Evolutionary conservation across 1,140 invertebrate genomes (phyloP), one percentile per base, ranked within the genome.

Genomic region (Drosophila ercepeae): DNA sequence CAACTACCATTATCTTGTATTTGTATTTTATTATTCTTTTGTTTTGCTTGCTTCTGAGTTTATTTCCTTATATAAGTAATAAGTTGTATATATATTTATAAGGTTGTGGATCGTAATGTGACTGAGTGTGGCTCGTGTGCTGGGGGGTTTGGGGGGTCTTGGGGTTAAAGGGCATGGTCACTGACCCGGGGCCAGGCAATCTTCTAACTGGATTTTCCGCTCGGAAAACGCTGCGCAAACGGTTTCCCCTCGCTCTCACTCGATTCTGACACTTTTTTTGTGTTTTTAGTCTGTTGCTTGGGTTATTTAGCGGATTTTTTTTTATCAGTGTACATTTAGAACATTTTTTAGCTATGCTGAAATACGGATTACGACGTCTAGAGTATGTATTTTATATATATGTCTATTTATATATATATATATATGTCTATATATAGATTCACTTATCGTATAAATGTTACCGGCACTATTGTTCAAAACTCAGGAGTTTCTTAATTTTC

Each of bases 381-480:
- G 55, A 70, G 46, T 75, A 76, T 77, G 70, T 69, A 65, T 58
- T 89, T 74, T 75, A 72, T 69, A 49, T 71, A 74, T 70, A 60
- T 75, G 52, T 64, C 69, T 75, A 65, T 75, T 52, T 57, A 29
- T 63, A 64, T 74, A 70, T 64, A 65, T 70, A 83, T 65, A 68
- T 89, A 68, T 69, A 55, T 84, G 59, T 86, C 21, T 77, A 71
- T 89, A 59, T 89, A 67, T 78, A 65, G 71, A 71, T 54, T 65
- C 65, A 71, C 74, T 78, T 76, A 78, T 74, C 59, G 74, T 45
- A 55, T 70, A 55, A 86, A 89, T 90, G 70, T 90, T 83, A 69
- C 76, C 89, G 78, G 81, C 81, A 90, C 81, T 90, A 81, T 89
- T 89, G 75, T 89, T 89, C 84, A 48, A 73, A 88, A 89, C 76